These are phyloP conservation scores for Gymnopithys bicolor DNA, from an alignment of 2,797 vertebrate genomes.

Conservation along the genomic window DNA sequence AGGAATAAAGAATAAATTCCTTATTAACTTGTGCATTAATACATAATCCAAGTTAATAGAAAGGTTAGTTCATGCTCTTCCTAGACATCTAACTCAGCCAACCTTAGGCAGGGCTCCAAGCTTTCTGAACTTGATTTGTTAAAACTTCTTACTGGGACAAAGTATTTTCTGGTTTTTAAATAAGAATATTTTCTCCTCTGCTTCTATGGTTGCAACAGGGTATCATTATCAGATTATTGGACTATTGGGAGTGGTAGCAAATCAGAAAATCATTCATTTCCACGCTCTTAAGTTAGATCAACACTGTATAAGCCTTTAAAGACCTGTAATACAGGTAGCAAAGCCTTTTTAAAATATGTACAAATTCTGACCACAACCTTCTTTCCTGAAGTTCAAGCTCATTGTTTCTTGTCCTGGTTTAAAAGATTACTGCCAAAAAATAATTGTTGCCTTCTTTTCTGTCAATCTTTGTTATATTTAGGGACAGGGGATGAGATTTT, in stretches of 20 bases:
- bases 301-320: neutral
- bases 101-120: neutral
- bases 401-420: neutral
- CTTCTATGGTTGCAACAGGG: neutral
- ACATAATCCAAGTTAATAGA: neutral
- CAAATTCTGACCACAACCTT: neutral
- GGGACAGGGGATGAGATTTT: neutral
- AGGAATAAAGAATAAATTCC: neutral
- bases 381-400: neutral
- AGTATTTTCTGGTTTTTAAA: neutral
- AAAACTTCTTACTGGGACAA: neutral
- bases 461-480: neutral
- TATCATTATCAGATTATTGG: neutral
- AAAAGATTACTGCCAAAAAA: neutral
- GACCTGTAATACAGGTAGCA: neutral
- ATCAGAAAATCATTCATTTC: neutral
- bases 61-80: neutral
- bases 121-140: neutral
- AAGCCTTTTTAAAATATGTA: neutral
- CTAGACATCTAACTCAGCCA: neutral
- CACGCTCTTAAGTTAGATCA: neutral
- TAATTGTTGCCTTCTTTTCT: neutral
- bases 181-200: neutral
- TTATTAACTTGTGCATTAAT: neutral
- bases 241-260: rapidly evolving